Conservation (phyloP, 2,113 vertebrate genomes). For the Catharus minimus region DNA sequence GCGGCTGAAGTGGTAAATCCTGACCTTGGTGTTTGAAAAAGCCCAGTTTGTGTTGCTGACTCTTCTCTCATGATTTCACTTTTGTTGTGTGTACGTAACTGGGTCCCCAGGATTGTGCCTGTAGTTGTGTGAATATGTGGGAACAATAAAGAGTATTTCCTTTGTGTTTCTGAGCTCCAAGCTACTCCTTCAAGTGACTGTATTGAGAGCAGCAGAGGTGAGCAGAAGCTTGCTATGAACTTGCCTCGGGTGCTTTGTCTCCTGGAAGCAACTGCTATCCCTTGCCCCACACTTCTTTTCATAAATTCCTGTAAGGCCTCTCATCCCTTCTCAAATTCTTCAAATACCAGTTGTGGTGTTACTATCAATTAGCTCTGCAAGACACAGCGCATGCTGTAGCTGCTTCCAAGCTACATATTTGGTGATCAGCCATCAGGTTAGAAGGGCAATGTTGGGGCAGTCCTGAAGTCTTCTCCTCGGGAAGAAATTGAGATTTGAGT, state of each 20-base stretch:
- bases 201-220: accelerated
- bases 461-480: neutral
- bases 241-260: neutral
- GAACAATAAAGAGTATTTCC: neutral
- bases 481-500: neutral
- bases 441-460: neutral
- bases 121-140: neutral
- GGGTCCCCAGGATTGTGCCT: neutral
- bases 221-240: neutral
- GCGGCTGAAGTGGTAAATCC: neutral
- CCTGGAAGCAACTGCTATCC: neutral
- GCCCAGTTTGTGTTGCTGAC: neutral
- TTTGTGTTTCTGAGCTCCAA: neutral
- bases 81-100: neutral
- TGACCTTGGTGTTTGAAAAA: neutral
- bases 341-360: neutral
- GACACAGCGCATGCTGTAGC: neutral
- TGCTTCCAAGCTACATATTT: neutral
- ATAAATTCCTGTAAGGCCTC: neutral
- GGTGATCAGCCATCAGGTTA: conserved; percentile 1
- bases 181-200: accelerated
- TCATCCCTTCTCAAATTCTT: conserved; percentile 31
- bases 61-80: neutral
- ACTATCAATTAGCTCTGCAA: conserved; percentile 29
- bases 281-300: neutral